Evolutionary conservation across 2,888 invertebrate species (phyloP).

Genomic region (Hydrotaea diabolus): DNA sequence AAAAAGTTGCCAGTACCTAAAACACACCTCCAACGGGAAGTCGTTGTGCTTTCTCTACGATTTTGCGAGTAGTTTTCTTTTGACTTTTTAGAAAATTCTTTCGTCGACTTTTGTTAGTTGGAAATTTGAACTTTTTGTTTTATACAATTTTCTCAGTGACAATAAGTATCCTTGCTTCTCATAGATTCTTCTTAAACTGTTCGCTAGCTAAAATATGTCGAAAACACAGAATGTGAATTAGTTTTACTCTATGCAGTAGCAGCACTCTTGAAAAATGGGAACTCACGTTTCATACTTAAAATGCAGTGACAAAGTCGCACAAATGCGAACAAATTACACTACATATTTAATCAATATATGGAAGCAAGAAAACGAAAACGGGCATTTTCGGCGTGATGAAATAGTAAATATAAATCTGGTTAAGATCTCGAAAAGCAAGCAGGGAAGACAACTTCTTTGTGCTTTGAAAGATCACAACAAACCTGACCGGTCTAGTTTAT

Average conservation of each 20-base stretch:
- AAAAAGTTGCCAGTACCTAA: slow-evolving; percentile 9
- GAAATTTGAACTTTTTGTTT: not conserved
- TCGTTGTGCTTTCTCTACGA: not conserved
- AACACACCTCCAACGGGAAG: not conserved
- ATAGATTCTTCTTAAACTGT: not conserved
- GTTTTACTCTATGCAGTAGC: not conserved
- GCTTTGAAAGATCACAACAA: no score
- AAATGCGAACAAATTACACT: slow-evolving; percentile 6
- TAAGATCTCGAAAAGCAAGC: no score
- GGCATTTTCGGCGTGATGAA: not conserved
- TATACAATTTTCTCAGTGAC: slow-evolving; percentile 7
- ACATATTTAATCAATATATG: not conserved
- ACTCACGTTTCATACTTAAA: slow-evolving; percentile 2
- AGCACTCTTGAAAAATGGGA: not conserved
- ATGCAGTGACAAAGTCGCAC: slow-evolving; percentile 10
- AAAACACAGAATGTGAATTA: not conserved
- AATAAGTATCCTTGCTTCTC: not conserved
- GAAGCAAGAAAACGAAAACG: not conserved
- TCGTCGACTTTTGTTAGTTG: not conserved
- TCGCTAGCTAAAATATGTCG: not conserved
- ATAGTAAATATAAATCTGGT: no score
- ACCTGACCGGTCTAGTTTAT: no score
- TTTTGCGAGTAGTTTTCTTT: not conserved
- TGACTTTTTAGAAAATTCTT: not conserved
- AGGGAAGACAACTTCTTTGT: no score